Base-by-base conservation (phyloP, 2,113 vertebrate genomes). In the Damaliscus lunatus region DNA sequence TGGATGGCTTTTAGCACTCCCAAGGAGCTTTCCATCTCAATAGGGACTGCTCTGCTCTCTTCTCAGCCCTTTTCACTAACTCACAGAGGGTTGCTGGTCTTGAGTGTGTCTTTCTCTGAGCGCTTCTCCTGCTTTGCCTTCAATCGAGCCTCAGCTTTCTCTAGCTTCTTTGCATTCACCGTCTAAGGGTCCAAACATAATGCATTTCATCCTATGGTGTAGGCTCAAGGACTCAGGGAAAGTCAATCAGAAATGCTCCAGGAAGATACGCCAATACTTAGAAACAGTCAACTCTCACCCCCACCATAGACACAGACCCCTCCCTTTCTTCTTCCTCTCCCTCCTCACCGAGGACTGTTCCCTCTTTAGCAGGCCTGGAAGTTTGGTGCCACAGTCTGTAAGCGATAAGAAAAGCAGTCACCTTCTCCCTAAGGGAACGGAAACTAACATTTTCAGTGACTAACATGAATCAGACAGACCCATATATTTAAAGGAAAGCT, bases 61-160 rank as follows among this genome's bases (percentile, higher is more conserved):
- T 78, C 0, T 52, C 8, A 95, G 62, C 31, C 1, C 0, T 59
- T 57, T 29, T 83, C 59, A 12, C 11, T 1, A 29, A 98, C 99
- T 99, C 98, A 99, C 99, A 99, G 94, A 0, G 99, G 99, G 40
- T 90, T 98, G 23, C 98, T 80, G 6, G 98, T 90, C 97, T 99
- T 99, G 97, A 99, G 98, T 0, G 98, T 99, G 95, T 99, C 99
- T 74, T 99, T 99, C 97, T 99, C 99, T 14, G 99, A 99, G 93
- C 99, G 99, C 96, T 99, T 99, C 88, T 99, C 99, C 31, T 99
- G 99, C 98, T 99, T 99, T 60, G 99, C 99, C 97, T 99, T 99
- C 97, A 99, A 99, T 92, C 99, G 99, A 5, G 99, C 99, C 96
- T 99, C 99, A 0, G 99, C 99, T 98, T 99, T 99, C 97, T 99